A percentile compares a stretch with the other conserved stretches of the same genome.
Evolutionary conservation across 64 coral and sea anemone species (phyloP).

Genomic region (Montipora capricornis): DNA sequence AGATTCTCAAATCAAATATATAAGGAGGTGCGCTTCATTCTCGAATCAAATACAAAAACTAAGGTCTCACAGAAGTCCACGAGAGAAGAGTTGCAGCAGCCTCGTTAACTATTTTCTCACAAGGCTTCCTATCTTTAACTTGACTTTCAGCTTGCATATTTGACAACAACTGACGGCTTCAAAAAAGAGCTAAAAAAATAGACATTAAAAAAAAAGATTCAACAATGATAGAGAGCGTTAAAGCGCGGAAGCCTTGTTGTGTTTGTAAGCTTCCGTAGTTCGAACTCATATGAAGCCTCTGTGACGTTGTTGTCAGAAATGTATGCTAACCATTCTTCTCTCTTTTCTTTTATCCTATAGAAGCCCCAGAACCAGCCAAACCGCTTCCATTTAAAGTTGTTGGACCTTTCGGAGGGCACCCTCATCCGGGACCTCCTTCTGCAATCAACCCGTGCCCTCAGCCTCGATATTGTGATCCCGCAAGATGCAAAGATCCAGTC

Average conservation of each 20-base stretch:
- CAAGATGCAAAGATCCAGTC: conserved; percentile 66
- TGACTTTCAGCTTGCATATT: conserved; percentile 74
- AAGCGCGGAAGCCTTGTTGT: conserved; percentile 65
- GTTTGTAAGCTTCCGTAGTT: conserved; percentile 47
- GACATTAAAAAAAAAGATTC: background rate
- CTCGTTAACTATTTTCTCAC: background rate
- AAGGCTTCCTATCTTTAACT: conserved; percentile 87
- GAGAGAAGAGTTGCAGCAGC: background rate
- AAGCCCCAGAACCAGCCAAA: background rate
- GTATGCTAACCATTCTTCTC: conserved; percentile 69
- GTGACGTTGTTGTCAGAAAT: conserved; percentile 63
- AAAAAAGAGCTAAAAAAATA: conserved; percentile 54
- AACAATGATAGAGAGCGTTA: background rate
- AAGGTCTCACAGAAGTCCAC: too few relatives aligned
- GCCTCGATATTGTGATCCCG: conserved; percentile 55
- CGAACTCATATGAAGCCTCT: background rate
- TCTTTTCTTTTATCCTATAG: conserved; percentile 45
- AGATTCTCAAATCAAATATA: conserved; percentile 10
- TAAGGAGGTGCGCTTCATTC: background rate
- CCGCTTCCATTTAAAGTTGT: conserved; percentile 54
- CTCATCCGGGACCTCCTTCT: conserved; percentile 84
- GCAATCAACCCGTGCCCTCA: conserved; percentile 81
- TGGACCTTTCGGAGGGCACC: conserved; percentile 79
- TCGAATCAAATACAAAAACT: conserved; percentile 8
- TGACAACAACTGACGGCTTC: conserved; percentile 52